Evolutionary conservation across 2,797 vertebrate genomes (phyloP).

Genomic region (Tauraco hartlaubi): DNA sequence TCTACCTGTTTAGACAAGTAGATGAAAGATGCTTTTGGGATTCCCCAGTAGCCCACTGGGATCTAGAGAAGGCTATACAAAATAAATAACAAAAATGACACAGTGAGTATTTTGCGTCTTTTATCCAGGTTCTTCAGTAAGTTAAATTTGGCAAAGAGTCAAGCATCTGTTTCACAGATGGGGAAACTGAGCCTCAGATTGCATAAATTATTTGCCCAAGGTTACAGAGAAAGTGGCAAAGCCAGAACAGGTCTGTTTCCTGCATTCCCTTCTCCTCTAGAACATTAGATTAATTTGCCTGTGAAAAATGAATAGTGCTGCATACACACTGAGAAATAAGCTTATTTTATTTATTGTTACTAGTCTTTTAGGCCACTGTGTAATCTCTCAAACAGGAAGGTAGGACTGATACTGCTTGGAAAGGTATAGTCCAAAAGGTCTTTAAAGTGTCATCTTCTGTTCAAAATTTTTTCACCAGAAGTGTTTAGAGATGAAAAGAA

Average conservation of each 20-base stretch:
- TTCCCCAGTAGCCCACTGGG: constrained; percentile 21
- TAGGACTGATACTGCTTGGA: neutral
- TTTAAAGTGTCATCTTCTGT: neutral
- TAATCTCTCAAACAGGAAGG: neutral
- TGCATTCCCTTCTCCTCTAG: neutral
- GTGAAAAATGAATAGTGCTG: neutral
- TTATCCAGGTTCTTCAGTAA: constrained; percentile 19
- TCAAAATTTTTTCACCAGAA: neutral
- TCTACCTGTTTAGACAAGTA: constrained; percentile 44
- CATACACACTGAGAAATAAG: neutral
- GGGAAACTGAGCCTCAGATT: constrained; percentile 23
- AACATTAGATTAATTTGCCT: neutral
- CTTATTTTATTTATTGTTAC: neutral
- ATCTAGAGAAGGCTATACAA: neutral
- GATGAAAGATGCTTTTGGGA: constrained; percentile 39
- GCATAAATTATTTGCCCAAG: constrained; percentile 7
- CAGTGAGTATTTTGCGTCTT: neutral
- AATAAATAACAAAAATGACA: constrained; percentile 37
- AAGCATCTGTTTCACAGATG: constrained; percentile 49
- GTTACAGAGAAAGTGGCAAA: constrained; percentile 15
- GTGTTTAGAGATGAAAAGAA: neutral
- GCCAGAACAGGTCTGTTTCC: neutral
- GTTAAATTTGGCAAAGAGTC: constrained; percentile 32
- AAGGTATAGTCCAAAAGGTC: neutral
- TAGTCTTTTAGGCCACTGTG: neutral